These are phyloP conservation scores for Urosaurus nigricauda DNA, from an alignment of 2,797 vertebrate species.

Conservation along the genomic window DNA sequence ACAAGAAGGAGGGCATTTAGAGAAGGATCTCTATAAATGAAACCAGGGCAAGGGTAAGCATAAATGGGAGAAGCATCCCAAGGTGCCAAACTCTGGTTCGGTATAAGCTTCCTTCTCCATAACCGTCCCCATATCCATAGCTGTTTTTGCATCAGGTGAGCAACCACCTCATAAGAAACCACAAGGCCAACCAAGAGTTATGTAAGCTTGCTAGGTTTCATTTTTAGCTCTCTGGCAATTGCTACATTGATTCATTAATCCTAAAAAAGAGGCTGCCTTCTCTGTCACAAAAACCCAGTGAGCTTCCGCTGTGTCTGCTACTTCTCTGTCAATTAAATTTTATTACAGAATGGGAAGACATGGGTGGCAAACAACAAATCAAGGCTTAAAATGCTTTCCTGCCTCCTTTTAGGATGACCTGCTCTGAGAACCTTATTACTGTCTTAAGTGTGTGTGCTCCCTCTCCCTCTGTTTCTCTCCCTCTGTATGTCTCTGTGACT, in stretches of 20 bases:
- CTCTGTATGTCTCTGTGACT: conserved; percentile 37
- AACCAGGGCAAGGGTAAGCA: too few species aligned
- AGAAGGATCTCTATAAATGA: too few species aligned
- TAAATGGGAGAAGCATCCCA: too few species aligned
- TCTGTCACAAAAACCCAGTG: background rate
- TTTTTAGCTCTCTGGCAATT: conserved; percentile 8
- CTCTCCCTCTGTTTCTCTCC: background rate
- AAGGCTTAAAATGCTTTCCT: conserved; percentile 48
- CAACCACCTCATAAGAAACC: background rate
- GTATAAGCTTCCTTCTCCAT: background rate
- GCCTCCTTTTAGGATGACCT: conserved; percentile 27
- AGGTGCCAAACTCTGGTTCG: too few species aligned
- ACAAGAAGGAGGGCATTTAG: too few species aligned
- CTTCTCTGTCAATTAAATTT: conserved; percentile 51
- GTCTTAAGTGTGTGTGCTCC: background rate
- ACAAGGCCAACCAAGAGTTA: background rate
- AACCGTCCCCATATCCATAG: background rate
- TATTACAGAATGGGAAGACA: conserved; percentile 50
- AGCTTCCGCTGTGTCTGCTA: conserved; percentile 46
- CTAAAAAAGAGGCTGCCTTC: background rate
- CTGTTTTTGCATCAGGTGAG: background rate
- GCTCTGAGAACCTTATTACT: conserved; percentile 15
- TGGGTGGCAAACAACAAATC: conserved; percentile 49
- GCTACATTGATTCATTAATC: background rate
- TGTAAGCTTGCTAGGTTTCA: conserved; percentile 11